Evolutionary conservation across 2,888 invertebrate species (phyloP), one percentile per base, ranked within the genome.

Genomic region (Elmis aenea): DNA sequence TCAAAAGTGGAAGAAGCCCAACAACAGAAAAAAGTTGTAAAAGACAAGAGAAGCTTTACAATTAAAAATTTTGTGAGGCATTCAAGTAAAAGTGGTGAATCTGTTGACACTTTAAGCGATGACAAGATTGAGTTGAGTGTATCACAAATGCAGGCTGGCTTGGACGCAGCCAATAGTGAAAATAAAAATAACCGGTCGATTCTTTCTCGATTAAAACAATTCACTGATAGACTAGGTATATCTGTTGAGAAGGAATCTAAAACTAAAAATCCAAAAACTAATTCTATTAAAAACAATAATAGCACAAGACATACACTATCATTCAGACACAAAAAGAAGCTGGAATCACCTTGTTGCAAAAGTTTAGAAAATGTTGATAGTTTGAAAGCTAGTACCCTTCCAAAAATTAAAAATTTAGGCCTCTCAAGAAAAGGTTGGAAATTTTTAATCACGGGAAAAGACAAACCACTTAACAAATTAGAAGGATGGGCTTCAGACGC

Each of bases 171-270:
- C 21, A 31, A 27, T 10, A 16, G 24, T 11, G 43, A 47, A 30
- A 29, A 48, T n/a, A 58, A 54, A 34, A 56, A 53, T 49, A 67
- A 64, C 31, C 55, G 61, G 35, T 72, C 74, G 1, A 55, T 76
- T 37, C 59, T 76, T 20, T 66, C 73, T 8, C 66, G 75, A 11
- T 60, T 76, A 36, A 66, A 72, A 18, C 72, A 74, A 32, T 68
- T 76, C 39, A 75, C 76, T 2, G 75, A 76, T 52, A 64, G 73
- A 11, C 57, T 75, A 42, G 68, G 70, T 38, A 64, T 72, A 37
- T 72, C 72, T 23, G 64, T 71, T 42, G 72, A 71, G 32, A 68
- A 63, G 44, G 72, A 71, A 9, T 46, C 64, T 3, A 57, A 54
- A 37, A 35, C 48, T 11, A 62, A 58, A 46, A 43, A 37, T 13